These are phyloP conservation scores for Dynastes grantii DNA, from an alignment of 2,888 invertebrate species.

Conservation along the genomic window DNA sequence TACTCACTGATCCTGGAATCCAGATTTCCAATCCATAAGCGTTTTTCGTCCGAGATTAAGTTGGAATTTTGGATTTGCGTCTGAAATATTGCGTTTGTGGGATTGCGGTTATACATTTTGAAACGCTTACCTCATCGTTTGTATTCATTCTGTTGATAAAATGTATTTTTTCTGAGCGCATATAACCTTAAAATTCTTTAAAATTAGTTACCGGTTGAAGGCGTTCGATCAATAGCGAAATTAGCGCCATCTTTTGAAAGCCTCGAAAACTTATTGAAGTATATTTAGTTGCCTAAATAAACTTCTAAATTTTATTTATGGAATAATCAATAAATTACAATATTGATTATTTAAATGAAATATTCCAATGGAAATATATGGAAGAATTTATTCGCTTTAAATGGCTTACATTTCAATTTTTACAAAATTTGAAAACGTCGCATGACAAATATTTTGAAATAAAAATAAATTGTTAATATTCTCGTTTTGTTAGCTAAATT, in stretches of 20 bases:
- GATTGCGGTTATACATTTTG: background rate
- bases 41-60: constrained; percentile 73
- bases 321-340: no score
- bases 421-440: no score
- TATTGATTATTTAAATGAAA: no score
- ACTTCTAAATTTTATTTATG: no score
- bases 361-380: no score
- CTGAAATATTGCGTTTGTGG: background rate
- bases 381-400: no score
- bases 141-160: constrained; percentile 8
- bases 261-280: background rate
- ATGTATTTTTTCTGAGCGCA: background rate
- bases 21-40: constrained; percentile 94
- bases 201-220: background rate
- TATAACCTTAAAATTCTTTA: constrained; percentile 25
- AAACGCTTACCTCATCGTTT: constrained; percentile 24
- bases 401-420: no score
- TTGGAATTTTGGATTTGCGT: constrained; percentile 16
- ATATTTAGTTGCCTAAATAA: constrained; percentile 1
- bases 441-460: no score
- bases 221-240: background rate
- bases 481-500: no score
- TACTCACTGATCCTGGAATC: constrained; percentile 95
- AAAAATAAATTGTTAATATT: no score
- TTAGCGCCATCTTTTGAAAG: background rate